Evolutionary conservation across 30 jellyfish, hydroid and myxozoan species (phyloP).

Genomic region (Aurelia coerulea): DNA sequence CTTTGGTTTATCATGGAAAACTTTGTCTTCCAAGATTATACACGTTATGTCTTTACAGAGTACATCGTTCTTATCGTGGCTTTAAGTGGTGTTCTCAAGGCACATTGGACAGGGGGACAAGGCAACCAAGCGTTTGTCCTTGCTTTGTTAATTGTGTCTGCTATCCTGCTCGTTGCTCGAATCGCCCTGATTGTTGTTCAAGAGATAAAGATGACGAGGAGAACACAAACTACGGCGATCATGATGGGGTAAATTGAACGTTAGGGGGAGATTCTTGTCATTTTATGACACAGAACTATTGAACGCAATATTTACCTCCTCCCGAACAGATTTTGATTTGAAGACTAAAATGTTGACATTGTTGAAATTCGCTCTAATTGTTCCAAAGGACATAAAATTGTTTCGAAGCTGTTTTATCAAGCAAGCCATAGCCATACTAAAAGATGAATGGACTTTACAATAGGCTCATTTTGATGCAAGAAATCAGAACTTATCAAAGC

Average conservation of each 20-base stretch:
- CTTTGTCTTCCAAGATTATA: slow-evolving; percentile 55
- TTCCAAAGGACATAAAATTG: no score
- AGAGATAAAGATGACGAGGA: slow-evolving; percentile 10
- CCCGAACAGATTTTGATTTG: no score
- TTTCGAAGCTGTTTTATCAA: no score
- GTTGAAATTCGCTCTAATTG: no score
- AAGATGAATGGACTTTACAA: no score
- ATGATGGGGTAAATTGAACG: slow-evolving; percentile 17
- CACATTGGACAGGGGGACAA: slow-evolving; percentile 56
- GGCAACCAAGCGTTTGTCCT: slow-evolving; percentile 62
- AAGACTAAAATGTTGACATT: no score
- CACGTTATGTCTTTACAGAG: slow-evolving; percentile 45
- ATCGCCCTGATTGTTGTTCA: slow-evolving; percentile 55
- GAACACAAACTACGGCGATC: not conserved
- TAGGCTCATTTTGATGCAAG: no score
- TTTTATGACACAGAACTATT: no score
- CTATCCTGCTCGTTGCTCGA: slow-evolving; percentile 48
- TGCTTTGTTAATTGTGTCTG: slow-evolving; percentile 41
- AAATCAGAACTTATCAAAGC: no score
- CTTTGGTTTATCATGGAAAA: slow-evolving; percentile 77
- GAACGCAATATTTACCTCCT: no score
- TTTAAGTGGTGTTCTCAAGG: slow-evolving; percentile 64
- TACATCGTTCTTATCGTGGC: slow-evolving; percentile 67
- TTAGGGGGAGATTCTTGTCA: no score
- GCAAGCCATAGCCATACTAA: no score